Percentiles rank a stretch among this genome's conserved stretches.
These are phyloP conservation scores for Mercenaria mercenaria DNA, from an alignment of 1,140 invertebrate genomes.

Conservation along the genomic window DNA sequence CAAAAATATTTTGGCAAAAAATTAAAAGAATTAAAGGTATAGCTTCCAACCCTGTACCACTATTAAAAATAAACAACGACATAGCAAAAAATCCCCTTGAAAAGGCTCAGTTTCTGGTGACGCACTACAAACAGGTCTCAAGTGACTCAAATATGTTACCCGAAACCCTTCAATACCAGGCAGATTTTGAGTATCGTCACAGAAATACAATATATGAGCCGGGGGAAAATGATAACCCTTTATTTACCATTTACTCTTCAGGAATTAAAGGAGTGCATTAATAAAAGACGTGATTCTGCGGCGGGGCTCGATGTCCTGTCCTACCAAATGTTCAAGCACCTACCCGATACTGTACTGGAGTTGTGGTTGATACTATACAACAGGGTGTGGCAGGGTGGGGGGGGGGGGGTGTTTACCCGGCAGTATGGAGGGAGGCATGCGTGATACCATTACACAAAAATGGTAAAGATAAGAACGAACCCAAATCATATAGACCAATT, in stretches of 20 bases:
- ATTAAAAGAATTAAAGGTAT: neutral
- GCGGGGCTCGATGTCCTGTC: neutral
- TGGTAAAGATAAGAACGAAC: neutral
- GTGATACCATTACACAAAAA: neutral
- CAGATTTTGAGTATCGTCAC: neutral
- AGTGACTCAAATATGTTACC: neutral
- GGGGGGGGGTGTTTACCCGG: neutral
- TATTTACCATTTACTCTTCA: too few relatives aligned
- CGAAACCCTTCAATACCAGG: neutral
- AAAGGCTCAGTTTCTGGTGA: neutral
- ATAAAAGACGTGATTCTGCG: neutral
- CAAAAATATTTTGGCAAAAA: conserved; percentile 1
- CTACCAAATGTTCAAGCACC: neutral
- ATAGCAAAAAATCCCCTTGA: neutral
- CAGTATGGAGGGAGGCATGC: too few relatives aligned
- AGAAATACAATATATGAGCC: neutral
- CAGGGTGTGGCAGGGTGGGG: neutral
- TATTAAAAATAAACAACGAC: neutral
- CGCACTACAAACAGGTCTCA: neutral
- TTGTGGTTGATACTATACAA: conserved; percentile 6
- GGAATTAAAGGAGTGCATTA: neutral
- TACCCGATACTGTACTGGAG: neutral
- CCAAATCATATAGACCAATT: neutral
- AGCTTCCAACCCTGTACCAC: neutral
- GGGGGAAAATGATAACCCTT: neutral